Percentiles rank a stretch among this genome's conserved stretches.
phyloP scores from a whole-genome alignment of 1,140 invertebrate species.

The Scaptomyza hsui region DNA sequence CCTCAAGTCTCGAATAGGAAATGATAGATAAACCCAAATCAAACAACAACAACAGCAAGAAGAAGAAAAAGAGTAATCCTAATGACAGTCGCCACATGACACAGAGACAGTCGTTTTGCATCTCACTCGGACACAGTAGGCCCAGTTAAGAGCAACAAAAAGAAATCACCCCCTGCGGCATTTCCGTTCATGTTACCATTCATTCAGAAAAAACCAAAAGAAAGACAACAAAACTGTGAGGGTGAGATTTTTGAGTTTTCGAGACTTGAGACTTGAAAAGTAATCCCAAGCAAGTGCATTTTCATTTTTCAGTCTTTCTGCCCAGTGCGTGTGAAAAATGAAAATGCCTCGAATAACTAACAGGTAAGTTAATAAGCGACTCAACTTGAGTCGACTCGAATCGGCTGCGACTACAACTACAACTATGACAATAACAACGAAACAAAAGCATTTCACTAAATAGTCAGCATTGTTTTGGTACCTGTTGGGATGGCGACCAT shows the following conservation, averaged over 20 bases:
- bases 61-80: constrained; percentile 17
- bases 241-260: constrained; percentile 12
- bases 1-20: constrained; percentile 40
- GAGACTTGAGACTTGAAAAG: constrained; percentile 46
- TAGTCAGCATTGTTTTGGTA: constrained; percentile 62
- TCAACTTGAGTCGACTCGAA: neutral
- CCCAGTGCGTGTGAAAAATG: constrained; percentile 69
- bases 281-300: constrained; percentile 71
- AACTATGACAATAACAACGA: constrained; percentile 9
- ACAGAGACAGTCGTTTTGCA: neutral
- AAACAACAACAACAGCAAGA: too few relatives aligned
- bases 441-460: constrained; percentile 73
- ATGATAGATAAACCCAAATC: constrained; percentile 5
- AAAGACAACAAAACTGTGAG: constrained; percentile 23
- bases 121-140: constrained; percentile 28
- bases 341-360: constrained; percentile 66
- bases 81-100: constrained; percentile 26
- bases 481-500: constrained; percentile 41
- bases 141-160: constrained; percentile 20
- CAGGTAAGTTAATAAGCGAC: constrained; percentile 78
- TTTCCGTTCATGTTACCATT: constrained; percentile 70
- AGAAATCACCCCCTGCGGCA: constrained; percentile 64
- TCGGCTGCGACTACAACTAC: neutral
- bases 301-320: constrained; percentile 57
- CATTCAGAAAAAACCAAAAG: constrained; percentile 37